Percentiles rank a stretch among this genome's conserved stretches.
Evolutionary conservation across 2,797 vertebrate species (phyloP).

Genomic region (Huso huso): DNA sequence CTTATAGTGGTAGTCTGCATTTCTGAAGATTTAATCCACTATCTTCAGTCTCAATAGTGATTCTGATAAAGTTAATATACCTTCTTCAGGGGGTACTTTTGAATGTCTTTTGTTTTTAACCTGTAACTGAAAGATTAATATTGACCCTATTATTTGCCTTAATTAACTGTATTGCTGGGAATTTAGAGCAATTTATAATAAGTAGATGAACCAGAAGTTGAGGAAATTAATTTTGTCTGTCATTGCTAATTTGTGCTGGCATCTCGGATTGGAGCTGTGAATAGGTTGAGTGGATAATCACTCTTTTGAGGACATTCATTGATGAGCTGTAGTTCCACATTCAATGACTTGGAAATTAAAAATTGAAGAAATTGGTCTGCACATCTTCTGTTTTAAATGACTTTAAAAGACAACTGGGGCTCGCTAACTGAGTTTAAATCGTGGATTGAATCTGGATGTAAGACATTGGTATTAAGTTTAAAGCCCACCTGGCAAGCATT

Average conservation of each 20-base stretch:
- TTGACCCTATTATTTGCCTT: constrained; percentile 2
- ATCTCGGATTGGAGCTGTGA: neutral
- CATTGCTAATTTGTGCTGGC: constrained; percentile 7
- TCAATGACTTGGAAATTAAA: constrained; percentile 28
- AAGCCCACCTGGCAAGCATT: no score
- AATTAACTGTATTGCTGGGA: neutral
- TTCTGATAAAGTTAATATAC: no score
- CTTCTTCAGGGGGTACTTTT: neutral
- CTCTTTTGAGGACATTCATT: constrained; percentile 17
- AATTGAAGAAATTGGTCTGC: constrained; percentile 18
- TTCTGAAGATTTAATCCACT: no score
- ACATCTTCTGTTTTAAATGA: constrained; percentile 14
- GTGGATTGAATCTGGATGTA: constrained; percentile 14
- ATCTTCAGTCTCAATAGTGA: no score
- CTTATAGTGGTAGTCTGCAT: no score
- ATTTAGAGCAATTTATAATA: neutral
- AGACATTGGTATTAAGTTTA: constrained; percentile 9
- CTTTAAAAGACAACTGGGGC: constrained; percentile 4
- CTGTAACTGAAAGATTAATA: constrained; percentile 4
- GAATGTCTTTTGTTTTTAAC: constrained; percentile 3
- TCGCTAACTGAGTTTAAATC: constrained; percentile 21
- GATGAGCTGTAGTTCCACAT: constrained; percentile 15
- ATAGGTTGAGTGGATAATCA: constrained; percentile 3
- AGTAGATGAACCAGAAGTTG: neutral
- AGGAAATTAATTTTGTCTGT: neutral